Conservation (phyloP, 2,797 vertebrate species). For the Pantherophis vulpinus region DNA sequence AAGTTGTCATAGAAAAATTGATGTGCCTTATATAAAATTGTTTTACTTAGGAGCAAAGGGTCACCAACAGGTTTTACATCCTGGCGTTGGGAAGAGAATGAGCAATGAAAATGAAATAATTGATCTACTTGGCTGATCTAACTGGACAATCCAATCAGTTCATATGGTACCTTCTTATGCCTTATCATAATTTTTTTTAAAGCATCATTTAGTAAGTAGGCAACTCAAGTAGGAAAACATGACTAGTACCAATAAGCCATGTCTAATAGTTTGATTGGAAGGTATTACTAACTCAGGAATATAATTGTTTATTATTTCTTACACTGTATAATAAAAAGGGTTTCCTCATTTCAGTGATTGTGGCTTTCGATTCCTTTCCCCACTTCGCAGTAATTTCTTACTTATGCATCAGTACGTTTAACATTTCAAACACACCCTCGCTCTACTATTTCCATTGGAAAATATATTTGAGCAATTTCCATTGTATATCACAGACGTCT, state of each 20-base stretch:
- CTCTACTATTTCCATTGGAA: slow-evolving; percentile 1
- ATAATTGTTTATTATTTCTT: slow-evolving; percentile 25
- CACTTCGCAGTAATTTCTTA: slow-evolving; percentile 19
- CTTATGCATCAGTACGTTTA: neutral
- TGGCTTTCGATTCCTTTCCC: neutral
- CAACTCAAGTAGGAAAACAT: slow-evolving; percentile 30
- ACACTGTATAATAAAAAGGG: neutral
- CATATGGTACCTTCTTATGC: neutral
- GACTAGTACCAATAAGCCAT: neutral
- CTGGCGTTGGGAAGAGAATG: neutral
- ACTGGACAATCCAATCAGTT: slow-evolving; percentile 10
- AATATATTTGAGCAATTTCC: slow-evolving; percentile 11
- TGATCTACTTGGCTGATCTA: neutral
- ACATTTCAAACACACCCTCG: neutral
- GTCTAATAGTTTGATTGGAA: slow-evolving; percentile 13
- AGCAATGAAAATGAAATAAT: neutral
- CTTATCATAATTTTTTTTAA: neutral
- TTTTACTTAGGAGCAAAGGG: slow-evolving; percentile 33
- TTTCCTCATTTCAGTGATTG: neutral
- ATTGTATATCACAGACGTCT: neutral
- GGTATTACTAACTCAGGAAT: slow-evolving; percentile 42
- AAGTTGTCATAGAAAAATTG: neutral
- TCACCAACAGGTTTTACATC: slow-evolving; percentile 43
- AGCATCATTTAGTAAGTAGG: slow-evolving; percentile 37
- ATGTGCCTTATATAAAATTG: slow-evolving; percentile 28